A percentile compares a stretch with the other conserved stretches of the same genome.
Evolutionary conservation across 1,140 invertebrate species (phyloP).

Genomic region (Heliothis subflexa): DNA sequence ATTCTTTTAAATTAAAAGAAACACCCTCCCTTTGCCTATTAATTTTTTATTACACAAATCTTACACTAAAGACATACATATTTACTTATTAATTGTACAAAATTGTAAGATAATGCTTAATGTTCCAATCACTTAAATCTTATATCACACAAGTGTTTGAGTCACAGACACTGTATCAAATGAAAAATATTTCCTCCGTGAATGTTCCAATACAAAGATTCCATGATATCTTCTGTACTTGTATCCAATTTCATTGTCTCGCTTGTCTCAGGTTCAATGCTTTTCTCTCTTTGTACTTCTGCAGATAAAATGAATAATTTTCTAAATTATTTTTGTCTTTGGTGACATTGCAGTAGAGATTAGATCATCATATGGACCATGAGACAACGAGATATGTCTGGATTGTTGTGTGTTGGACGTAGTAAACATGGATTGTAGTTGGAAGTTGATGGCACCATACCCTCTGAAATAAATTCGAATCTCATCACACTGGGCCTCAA

Average conservation of each 20-base stretch:
- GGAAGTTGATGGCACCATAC: constrained; percentile 79
- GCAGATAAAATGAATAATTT: constrained; percentile 81
- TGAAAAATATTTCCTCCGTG: constrained; percentile 86
- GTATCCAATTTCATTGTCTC: constrained; percentile 70
- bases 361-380: constrained; percentile 87
- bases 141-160: constrained; percentile 60
- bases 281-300: constrained; percentile 84
- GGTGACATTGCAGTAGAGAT: constrained; percentile 64
- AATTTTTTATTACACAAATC: constrained; percentile 72
- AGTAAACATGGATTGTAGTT: constrained; percentile 80
- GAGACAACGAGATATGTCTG: constrained; percentile 87
- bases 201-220: constrained; percentile 83
- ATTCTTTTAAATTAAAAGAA: constrained; percentile 70
- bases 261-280: constrained; percentile 79
- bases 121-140: constrained; percentile 64
- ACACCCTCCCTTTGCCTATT: constrained; percentile 74
- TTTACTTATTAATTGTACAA: constrained; percentile 47
- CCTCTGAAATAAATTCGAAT: constrained; percentile 86
- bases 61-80: constrained; percentile 58
- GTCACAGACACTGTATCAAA: constrained; percentile 72
- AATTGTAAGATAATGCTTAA: constrained; percentile 56
- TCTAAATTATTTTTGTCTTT: constrained; percentile 71
- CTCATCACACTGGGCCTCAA: constrained; percentile 77
- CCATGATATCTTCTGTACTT: constrained; percentile 77
- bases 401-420: constrained; percentile 86